These are phyloP conservation scores for Zootermopsis nevadensis DNA, from an alignment of 2,888 invertebrate species.

Conservation along the genomic window DNA sequence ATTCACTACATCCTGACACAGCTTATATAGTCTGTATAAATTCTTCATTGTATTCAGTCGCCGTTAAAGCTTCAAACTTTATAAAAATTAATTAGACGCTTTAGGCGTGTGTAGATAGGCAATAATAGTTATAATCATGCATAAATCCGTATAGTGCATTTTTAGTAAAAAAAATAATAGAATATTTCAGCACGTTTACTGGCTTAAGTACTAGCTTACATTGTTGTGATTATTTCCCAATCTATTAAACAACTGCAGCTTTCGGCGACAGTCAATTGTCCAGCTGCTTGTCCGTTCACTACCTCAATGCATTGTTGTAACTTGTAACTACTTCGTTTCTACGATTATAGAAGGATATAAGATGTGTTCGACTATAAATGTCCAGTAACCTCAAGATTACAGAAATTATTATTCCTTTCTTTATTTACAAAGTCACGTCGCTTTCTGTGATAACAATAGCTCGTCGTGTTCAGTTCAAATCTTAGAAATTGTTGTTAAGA, in stretches of 20 bases:
- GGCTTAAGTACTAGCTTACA: no score
- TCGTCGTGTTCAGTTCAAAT: not conserved
- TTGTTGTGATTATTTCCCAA: not conserved
- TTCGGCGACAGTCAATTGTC: not conserved
- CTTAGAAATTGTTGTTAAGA: not conserved
- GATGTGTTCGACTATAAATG: slow-evolving; percentile 15
- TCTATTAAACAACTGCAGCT: not conserved
- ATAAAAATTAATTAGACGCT: no score
- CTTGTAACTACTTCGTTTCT: not conserved
- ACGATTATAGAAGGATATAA: not conserved
- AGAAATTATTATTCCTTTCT: not conserved
- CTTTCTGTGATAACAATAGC: slow-evolving; percentile 15
- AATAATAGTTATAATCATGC: slow-evolving; percentile 49
- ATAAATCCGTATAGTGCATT: not conserved
- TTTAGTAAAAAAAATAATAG: not conserved
- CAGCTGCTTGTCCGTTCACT: slow-evolving; percentile 27
- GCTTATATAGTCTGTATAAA: no score
- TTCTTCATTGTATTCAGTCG: no score
- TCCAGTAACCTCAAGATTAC: not conserved
- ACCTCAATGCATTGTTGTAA: not conserved
- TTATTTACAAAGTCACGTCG: not conserved
- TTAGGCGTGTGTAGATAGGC: slow-evolving; percentile 53
- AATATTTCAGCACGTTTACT: not conserved
- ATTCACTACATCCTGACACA: no score
- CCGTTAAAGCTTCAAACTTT: no score